Conservation (phyloP, 2,888 invertebrate species). For the Cephus nigrinus region DNA sequence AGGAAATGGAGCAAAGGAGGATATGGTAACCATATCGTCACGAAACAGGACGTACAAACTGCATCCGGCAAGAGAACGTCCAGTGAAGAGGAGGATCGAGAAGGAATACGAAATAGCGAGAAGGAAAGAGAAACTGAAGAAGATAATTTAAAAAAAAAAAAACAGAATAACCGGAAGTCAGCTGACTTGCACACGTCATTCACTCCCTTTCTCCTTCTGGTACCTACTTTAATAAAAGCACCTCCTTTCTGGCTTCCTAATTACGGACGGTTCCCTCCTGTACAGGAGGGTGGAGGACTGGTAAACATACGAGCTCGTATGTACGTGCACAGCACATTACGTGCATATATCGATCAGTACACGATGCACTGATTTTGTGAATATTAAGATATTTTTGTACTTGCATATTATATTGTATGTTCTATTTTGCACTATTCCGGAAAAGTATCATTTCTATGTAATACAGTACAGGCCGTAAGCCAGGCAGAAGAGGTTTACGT, state of each 20-base stretch:
- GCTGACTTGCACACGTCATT: background rate
- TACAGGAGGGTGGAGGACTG: background rate
- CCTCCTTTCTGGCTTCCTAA: background rate
- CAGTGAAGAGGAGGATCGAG: background rate
- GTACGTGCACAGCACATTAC: background rate
- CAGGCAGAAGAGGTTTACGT: constrained; percentile 1
- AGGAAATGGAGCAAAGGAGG: background rate
- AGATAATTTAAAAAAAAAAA: background rate
- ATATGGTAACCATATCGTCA: background rate
- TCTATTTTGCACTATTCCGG: background rate
- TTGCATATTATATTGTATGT: background rate
- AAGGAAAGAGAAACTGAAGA: background rate
- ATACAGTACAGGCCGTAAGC: background rate
- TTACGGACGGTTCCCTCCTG: background rate
- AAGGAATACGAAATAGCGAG: background rate
- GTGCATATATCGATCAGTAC: background rate
- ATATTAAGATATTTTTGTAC: background rate
- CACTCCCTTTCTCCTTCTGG: background rate
- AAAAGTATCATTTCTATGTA: background rate
- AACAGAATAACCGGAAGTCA: background rate
- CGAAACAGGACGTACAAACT: background rate
- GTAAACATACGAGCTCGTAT: background rate
- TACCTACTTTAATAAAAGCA: background rate
- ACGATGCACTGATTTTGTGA: background rate
- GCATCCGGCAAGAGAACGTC: background rate